Evolutionary conservation across 2,113 vertebrate genomes (phyloP), one percentile per base, ranked within the genome.

Genomic region (Synodontis membranacea): DNA sequence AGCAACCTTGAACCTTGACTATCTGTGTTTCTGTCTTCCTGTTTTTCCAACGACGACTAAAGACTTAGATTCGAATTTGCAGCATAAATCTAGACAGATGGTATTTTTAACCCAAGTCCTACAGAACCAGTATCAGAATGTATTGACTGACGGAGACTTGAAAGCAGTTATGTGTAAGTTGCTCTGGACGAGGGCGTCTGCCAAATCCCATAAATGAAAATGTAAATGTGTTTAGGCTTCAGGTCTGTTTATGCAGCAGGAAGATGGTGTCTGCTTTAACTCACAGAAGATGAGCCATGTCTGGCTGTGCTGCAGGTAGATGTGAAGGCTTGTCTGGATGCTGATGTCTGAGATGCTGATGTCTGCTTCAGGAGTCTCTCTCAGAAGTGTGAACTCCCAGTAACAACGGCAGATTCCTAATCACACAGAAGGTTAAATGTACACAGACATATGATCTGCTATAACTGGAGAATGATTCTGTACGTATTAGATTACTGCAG

Each of bases 221-320:
- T n/a, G n/a, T n/a, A n/a, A n/a, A n/a, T n/a, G n/a, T n/a, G 50
- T 58, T 80, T 25, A 6, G 25, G 10, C 10, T 58, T 39, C 25
- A 46, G 31, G 17, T 39, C 31, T 80, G 76, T 50, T 48, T 3
- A 72, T 42, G 37, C 42, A 48, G 42, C 48, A 84, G 66, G 7
- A 74, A 21, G 31, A 46, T 7, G 8, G 37, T 34, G 31, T 54
- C 70, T 75, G 81, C 7, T 64, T 15, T 31, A 39, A 91, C 93
- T 92, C 66, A 98, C 97, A 94, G 89, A 98, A 93, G 37, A 94
- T 64, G 46, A 97, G 93, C 97, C 97, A 98, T 0, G 96, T 97
- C 92, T 98, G 96, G 85, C 94, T 95, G 93, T 97, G 93, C 15
- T 96, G 94, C 50, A 98, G 94, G 88, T 98, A 97, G 48, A 96